These are phyloP conservation scores for Heterodera schachtii DNA, from an alignment of 1,140 invertebrate genomes.

Conservation along the genomic window DNA sequence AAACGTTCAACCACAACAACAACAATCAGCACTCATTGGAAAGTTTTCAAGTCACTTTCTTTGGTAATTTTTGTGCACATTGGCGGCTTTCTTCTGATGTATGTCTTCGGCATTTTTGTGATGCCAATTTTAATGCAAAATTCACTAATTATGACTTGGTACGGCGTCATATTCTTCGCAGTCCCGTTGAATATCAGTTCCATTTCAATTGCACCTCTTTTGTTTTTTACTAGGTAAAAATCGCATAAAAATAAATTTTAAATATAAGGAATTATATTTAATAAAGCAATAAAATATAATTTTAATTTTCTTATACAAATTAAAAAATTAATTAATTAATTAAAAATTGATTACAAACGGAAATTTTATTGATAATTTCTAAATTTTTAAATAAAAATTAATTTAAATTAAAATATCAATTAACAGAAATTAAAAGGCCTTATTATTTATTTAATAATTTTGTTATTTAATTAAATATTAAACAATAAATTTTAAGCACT, in stretches of 20 bases:
- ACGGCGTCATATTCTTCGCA: background rate
- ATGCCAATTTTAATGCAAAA: background rate
- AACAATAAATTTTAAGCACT: no score
- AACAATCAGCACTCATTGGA: background rate
- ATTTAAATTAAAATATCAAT: no score
- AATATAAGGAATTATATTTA: background rate
- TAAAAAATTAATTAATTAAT: no score
- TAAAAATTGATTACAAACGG: no score
- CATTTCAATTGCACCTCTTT: background rate
- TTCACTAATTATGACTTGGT: background rate
- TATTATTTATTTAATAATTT: no score
- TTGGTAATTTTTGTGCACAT: background rate
- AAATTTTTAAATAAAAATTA: no score
- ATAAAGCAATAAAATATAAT: no score
- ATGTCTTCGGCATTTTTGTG: background rate
- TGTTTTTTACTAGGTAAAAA: background rate
- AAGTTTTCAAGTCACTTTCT: background rate
- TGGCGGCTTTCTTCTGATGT: background rate
- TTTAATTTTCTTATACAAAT: no score
- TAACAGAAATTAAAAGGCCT: no score
- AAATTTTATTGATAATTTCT: no score
- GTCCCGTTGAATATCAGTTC: background rate
- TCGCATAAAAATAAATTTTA: background rate
- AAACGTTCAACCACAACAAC: background rate
- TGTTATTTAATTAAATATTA: no score